Percentiles rank a stretch among this genome's conserved stretches.
These are phyloP conservation scores for Drosophila mimica DNA, from an alignment of 2,888 invertebrate genomes.

Conservation along the genomic window DNA sequence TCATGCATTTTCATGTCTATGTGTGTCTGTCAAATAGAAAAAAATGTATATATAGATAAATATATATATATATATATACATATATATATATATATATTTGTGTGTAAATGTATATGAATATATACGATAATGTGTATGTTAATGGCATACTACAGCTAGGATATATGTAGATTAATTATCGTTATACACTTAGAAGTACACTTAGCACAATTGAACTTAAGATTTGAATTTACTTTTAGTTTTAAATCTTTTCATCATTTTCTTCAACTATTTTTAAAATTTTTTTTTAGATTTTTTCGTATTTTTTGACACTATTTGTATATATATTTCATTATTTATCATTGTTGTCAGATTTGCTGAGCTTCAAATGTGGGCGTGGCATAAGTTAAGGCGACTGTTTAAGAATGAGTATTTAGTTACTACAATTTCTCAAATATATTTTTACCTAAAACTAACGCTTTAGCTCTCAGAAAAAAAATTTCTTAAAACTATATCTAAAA, in stretches of 20 bases:
- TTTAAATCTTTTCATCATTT: background rate
- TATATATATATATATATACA: slow-evolving; percentile 10
- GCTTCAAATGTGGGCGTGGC: slow-evolving; percentile 62
- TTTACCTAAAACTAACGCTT: slow-evolving; percentile 5
- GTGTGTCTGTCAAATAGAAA: slow-evolving; percentile 26
- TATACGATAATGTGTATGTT: slow-evolving; percentile 42
- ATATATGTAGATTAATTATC: slow-evolving; percentile 53
- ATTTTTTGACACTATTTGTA: background rate
- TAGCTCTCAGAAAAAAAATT: slow-evolving; percentile 24
- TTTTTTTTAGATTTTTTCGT: slow-evolving; percentile 13
- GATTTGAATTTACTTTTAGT: slow-evolving; percentile 25
- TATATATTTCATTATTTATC: background rate
- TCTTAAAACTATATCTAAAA: slow-evolving; percentile 19
- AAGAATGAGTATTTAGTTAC: slow-evolving; percentile 52
- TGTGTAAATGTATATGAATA: slow-evolving; percentile 22
- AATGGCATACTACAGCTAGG: slow-evolving; percentile 65
- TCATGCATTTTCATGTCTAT: slow-evolving; percentile 7
- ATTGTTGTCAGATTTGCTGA: slow-evolving; percentile 35
- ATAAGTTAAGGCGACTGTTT: slow-evolving; percentile 73
- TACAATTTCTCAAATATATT: slow-evolving; percentile 14
- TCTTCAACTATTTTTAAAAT: background rate
- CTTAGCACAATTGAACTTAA: slow-evolving; percentile 72
- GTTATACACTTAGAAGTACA: slow-evolving; percentile 75
- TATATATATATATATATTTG: slow-evolving; percentile 11
- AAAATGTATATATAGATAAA: slow-evolving; percentile 21